Evolutionary conservation across 2,797 vertebrate species (phyloP), one percentile per base, ranked within the genome.

Genomic region (Arremon brunneinucha): DNA sequence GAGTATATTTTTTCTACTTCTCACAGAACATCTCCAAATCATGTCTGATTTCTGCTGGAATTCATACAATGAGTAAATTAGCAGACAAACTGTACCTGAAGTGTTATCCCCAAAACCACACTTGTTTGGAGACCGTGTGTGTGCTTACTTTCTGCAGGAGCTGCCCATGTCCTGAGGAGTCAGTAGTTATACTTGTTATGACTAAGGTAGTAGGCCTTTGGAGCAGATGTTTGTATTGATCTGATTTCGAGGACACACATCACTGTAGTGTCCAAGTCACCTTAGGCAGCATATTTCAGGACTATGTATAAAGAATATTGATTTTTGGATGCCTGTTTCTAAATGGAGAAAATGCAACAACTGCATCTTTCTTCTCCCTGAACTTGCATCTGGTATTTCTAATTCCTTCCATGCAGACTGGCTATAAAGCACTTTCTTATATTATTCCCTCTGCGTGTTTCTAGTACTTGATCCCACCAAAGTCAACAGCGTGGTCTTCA

Each of bases 201-300:
- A 65, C 90, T 84, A 55, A 82, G 27, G 74, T 21, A 90, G 77
- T 22, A 90, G 70, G 60, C n/a, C 77, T 95, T 82, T 71, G 62
- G 49, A 87, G 67, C 85, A 91, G 93, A 64, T 93, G 93, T 91
- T 84, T 90, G 63, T 94, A 96, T 96, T 50, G 94, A 95, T 96
- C 75, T 44, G 49, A 92, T 91, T 87, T 96, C 2, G 72, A 91
- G 95, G 90, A 88, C 90, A 77, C 93, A 49, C 83, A 93, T 94
- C 74, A 68, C 49, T 57, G 75, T 70, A 77, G 41, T 74, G 71
- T 87, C n/a, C 77, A 82, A 91, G 93, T 90, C 94, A 91, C 90
- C 95, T 95, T 93, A 92, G 83, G 87, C 93, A 94, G 94, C 95
- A 70, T 82, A 90, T 94, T 96, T 94, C 91, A 93, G 71, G 87